Conservation (phyloP, 2,888 invertebrate genomes). For the Eugnorisma glareosa region DNA sequence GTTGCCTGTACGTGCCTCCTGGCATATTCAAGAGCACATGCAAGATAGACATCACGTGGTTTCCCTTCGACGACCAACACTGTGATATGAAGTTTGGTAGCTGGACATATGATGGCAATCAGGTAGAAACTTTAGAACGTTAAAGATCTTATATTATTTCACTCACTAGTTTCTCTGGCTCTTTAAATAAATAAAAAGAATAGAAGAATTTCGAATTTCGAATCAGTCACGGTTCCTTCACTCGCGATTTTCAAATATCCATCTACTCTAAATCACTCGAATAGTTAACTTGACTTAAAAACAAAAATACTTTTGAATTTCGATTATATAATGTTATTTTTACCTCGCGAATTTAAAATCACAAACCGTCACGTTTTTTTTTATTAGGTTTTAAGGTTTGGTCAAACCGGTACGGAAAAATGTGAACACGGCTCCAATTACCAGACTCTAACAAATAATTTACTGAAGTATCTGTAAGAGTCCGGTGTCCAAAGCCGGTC, state of each 20-base stretch:
- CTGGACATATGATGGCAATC: slow-evolving; percentile 99
- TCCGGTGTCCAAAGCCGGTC: not conserved
- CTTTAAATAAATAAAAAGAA: not conserved
- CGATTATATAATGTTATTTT: not conserved
- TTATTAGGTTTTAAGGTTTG: slow-evolving; percentile 12
- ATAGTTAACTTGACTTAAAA: not conserved
- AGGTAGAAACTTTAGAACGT: slow-evolving; percentile 91
- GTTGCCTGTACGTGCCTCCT: slow-evolving; percentile 99
- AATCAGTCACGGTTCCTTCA: not conserved
- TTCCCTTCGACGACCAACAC: slow-evolving; percentile 99
- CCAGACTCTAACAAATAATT: slow-evolving; percentile 3
- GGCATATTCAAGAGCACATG: slow-evolving; percentile 99
- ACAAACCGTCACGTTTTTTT: not conserved
- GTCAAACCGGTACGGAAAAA: not conserved
- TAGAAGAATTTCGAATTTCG: slow-evolving; percentile 2
- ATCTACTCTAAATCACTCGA: not conserved
- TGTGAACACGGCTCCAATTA: not conserved
- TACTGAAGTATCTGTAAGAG: not conserved
- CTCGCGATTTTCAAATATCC: not conserved
- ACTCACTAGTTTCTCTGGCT: slow-evolving; percentile 33
- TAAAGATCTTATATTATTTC: slow-evolving; percentile 34
- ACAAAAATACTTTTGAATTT: not conserved
- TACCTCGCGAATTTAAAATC: not conserved
- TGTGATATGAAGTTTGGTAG: slow-evolving; percentile 99
- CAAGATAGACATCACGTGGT: slow-evolving; percentile 99